Conservation (phyloP, 2,113 vertebrate genomes). For the Archilochus colubris region DNA sequence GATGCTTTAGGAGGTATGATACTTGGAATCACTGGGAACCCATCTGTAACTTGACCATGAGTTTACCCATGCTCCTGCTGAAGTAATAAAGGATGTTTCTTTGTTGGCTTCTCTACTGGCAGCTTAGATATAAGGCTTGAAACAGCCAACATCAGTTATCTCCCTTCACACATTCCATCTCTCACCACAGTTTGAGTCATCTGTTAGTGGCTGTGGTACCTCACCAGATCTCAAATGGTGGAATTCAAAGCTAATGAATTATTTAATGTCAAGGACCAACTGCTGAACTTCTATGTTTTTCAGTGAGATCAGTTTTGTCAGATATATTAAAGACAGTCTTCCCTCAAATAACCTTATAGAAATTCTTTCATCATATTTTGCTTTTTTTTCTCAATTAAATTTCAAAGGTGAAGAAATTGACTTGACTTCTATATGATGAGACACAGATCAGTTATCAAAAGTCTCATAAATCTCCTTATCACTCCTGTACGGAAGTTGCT, state of each 20-base stretch:
- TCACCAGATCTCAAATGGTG: not conserved
- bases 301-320: not conserved
- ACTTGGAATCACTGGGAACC: not conserved
- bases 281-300: not conserved
- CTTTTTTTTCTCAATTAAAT: not conserved
- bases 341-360: not conserved
- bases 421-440: not conserved
- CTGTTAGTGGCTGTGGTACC: not conserved
- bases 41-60: rapidly evolving
- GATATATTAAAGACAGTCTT: not conserved
- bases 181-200: not conserved
- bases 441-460: not conserved
- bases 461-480: not conserved
- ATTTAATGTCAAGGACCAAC: not conserved
- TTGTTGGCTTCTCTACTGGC: not conserved
- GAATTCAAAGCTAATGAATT: not conserved
- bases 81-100: not conserved
- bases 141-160: not conserved
- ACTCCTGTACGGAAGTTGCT: not conserved
- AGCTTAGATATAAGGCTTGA: not conserved
- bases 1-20: not conserved
- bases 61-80: not conserved
- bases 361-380: rapidly evolving
- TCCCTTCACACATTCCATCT: not conserved
- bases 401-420: not conserved